These are phyloP conservation scores for Glaucopsyche alexis DNA, from an alignment of 2,888 invertebrate species.

Conservation along the genomic window DNA sequence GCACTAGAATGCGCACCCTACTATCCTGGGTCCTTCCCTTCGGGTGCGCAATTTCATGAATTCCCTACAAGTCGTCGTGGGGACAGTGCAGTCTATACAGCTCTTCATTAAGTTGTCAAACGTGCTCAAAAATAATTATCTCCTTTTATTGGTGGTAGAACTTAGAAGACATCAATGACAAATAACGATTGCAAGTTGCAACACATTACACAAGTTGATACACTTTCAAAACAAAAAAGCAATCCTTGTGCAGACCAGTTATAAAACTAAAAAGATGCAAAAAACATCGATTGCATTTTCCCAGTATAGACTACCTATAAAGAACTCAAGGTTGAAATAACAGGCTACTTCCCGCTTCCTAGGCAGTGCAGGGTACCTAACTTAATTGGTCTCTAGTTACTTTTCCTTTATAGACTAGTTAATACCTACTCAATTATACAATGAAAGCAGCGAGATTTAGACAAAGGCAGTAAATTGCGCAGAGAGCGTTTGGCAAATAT, in stretches of 20 bases:
- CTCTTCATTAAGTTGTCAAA: too few species aligned
- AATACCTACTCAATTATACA: background rate
- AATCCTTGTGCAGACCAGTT: background rate
- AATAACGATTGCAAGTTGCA: background rate
- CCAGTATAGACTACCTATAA: background rate
- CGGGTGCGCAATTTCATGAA: too few species aligned
- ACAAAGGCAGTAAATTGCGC: slow-evolving; percentile 6
- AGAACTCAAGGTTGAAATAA: background rate
- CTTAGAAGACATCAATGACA: too few species aligned
- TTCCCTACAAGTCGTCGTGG: too few species aligned
- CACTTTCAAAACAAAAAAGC: background rate
- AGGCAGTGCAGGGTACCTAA: background rate
- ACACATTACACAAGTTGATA: background rate
- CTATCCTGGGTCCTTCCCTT: too few species aligned
- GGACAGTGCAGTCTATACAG: too few species aligned
- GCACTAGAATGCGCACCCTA: too few species aligned
- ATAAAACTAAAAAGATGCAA: background rate
- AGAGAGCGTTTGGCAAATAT: background rate
- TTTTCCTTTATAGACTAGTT: background rate
- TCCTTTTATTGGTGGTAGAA: background rate
- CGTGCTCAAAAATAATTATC: background rate
- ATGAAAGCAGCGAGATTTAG: background rate
- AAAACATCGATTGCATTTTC: slow-evolving; percentile 9
- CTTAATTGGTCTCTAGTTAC: background rate
- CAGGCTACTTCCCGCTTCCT: background rate